These are phyloP conservation scores for Atopsyche davidsoni DNA, from an alignment of 1,140 invertebrate genomes.

Conservation along the genomic window DNA sequence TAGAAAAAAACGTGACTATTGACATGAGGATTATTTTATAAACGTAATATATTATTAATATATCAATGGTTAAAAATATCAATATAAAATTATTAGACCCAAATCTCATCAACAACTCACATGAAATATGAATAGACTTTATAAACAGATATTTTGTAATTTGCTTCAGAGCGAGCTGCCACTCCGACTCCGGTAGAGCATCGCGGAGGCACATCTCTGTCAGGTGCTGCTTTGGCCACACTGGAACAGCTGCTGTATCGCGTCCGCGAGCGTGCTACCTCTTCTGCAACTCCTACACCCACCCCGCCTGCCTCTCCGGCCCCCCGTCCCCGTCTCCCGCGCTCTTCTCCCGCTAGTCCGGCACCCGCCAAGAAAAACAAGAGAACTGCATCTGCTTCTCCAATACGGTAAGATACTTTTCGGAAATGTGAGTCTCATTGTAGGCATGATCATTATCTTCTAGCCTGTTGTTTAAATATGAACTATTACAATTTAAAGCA, in stretches of 20 bases:
- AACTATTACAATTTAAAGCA: too few species aligned
- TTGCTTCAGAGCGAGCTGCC: conserved; percentile 24
- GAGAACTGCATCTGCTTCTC: conserved; percentile 70
- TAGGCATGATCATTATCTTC: too few species aligned
- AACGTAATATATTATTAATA: too few species aligned
- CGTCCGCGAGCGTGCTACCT: conserved; percentile 38
- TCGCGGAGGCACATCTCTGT: conserved; percentile 19
- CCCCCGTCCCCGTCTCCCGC: conserved; percentile 51
- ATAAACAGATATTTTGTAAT: too few species aligned
- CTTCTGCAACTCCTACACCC: conserved; percentile 28
- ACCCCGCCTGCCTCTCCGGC: conserved; percentile 52
- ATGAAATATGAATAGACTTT: too few species aligned
- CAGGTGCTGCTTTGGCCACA: conserved; percentile 44
- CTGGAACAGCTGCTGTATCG: conserved; percentile 51
- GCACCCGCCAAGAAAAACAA: conserved; percentile 65
- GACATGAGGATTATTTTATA: conserved; percentile 1
- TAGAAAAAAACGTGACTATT: too few species aligned
- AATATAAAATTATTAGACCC: too few species aligned
- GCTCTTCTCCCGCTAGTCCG: conserved; percentile 65
- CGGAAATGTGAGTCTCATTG: too few species aligned
- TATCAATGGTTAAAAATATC: too few species aligned
- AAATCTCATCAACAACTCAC: too few species aligned
- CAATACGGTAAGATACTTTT: conserved; percentile 61
- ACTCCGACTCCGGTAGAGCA: conserved; percentile 25
- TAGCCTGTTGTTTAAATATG: too few species aligned